Evolutionary conservation across 2,797 vertebrate species (phyloP), one percentile per base, ranked within the genome.

Genomic region (Phyllotis vaccarum): DNA sequence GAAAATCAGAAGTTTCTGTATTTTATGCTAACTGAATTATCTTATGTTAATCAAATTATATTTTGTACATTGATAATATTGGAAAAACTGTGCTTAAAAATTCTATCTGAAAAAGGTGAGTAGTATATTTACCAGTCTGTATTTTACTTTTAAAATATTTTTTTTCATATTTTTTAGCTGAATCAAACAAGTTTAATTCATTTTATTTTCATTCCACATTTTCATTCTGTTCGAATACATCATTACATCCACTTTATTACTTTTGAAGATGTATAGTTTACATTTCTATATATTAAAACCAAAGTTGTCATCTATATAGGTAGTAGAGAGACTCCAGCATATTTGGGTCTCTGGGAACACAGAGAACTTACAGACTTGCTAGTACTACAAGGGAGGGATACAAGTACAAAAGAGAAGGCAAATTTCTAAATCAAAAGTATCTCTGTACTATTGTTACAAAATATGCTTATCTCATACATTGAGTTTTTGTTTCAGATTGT

Each of bases 281-380:
- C 49, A 62, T 76, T 90, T 66, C 46, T 40, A 78, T 49, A 82
- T 14, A 93, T 91, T 49, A 89, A 66, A 66, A 93, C 93, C 46
- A 81, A 43, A 85, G 68, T 93, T 81, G 37, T 49, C 76, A 90
- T 97, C 78, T 6, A 34, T 64, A 93, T 79, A 98, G 98, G 99
- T n/a, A 97, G 74, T 43, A 97, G 97, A 0, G 87, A 96, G 58
- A 98, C 98, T 31, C 98, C 98, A 97, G 98, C 98, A 89, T 5
- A 24, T 4, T 6, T 43, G 95, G 93, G 0, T 98, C 97, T 72
- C 97, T 98, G 0, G 98, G 98, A 72, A 98, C 99, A 99, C 92
- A 98, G 98, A 97, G 99, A 99, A 97, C 99, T 99, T 95, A 97
- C 97, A 0, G 98, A 98, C 34, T 99, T 99, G 99, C 98, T 99